Percentiles rank a stretch among this genome's conserved stretches.
Conservation (phyloP, 1,140 invertebrate genomes). For the Ceratina japonica region DNA sequence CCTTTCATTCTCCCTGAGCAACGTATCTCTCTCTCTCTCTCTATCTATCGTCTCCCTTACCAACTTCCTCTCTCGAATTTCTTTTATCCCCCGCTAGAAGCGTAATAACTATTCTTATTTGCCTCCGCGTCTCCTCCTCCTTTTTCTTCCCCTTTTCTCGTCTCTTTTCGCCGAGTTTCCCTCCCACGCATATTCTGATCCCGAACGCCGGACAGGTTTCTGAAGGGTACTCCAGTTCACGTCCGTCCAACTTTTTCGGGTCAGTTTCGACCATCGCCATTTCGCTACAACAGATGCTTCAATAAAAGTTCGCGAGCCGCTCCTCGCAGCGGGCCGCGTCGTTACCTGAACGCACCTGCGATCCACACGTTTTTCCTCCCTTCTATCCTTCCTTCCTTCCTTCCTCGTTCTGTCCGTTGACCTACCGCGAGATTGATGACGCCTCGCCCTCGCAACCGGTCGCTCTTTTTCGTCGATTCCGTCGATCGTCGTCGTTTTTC, state of each 20-base stretch:
- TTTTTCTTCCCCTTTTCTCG: not conserved
- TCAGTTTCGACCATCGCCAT: constrained; percentile 31
- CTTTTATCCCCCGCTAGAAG: constrained; percentile 8
- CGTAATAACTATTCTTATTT: constrained; percentile 62
- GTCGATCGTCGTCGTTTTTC: not conserved
- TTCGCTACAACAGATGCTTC: constrained; percentile 21
- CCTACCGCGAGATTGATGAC: constrained; percentile 45
- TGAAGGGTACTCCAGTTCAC: constrained; percentile 25
- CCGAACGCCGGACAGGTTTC: constrained; percentile 25
- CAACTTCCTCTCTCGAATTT: constrained; percentile 26
- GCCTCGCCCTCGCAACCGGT: not conserved
- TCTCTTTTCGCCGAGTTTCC: not conserved
- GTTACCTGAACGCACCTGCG: constrained; percentile 49
- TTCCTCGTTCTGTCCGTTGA: not conserved
- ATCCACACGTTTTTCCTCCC: constrained; percentile 12
- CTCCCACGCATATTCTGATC: constrained; percentile 14
- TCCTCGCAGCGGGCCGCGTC: not conserved
- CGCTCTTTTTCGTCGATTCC: not conserved
- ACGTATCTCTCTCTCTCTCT: not conserved
- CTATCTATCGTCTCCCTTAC: not conserved
- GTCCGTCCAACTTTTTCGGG: constrained; percentile 47
- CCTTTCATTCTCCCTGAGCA: constrained; percentile 8
- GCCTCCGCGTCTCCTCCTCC: constrained; percentile 37
- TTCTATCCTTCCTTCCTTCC: not conserved
- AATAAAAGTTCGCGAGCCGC: constrained; percentile 56